Evolutionary conservation across 2,797 vertebrate genomes (phyloP), one percentile per base, ranked within the genome.

Genomic region (Dermochelys coriacea): DNA sequence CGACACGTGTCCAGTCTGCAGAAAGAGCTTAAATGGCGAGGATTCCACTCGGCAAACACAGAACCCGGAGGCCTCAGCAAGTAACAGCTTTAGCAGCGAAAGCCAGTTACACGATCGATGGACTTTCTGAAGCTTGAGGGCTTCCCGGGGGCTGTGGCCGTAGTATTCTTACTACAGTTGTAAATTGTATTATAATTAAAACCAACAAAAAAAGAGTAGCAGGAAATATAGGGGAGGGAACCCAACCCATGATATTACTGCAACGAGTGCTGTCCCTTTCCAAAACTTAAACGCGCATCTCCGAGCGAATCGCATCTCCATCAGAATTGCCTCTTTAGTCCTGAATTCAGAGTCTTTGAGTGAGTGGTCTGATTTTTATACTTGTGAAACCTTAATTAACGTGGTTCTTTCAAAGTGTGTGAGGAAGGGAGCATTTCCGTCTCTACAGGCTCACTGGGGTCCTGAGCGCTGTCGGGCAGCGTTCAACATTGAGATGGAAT

Each of bases 1-100:
- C 29, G 99, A 99, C 97, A 99, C 99, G 0, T 99, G 99, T 98
- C 99, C 99, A 14, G 99, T 99, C 88, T 99, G 99, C 98, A 98
- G 99, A 98, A 99, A 99, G 98, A 99, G 99, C 96, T 98, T 99
- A 92, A 99, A 98, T 31, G 99, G 99, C 59, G 99, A 99, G 94
- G 99, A 99, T 97, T 99, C 98, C 91, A 98, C 98, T 93, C 98
- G 97, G 96, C 99, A 99, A 96, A 96, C 98, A 3, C 98, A 98
- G 59, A 98, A 98, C 96, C 97, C 99, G 12, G 98, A 97, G 11
- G 59, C 97, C 31, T 95, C 98, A 23, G 83, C 97, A 5, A 97
- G 98, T 74, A 98, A 98, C 97, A 97, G 98, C 97, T 98, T 99
- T 82, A 98, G 98, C 98, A 98, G 98, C 78, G 98, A 99, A 95